Base-by-base conservation (phyloP, 2,888 invertebrate species). In the Lathronympha strigana region DNA sequence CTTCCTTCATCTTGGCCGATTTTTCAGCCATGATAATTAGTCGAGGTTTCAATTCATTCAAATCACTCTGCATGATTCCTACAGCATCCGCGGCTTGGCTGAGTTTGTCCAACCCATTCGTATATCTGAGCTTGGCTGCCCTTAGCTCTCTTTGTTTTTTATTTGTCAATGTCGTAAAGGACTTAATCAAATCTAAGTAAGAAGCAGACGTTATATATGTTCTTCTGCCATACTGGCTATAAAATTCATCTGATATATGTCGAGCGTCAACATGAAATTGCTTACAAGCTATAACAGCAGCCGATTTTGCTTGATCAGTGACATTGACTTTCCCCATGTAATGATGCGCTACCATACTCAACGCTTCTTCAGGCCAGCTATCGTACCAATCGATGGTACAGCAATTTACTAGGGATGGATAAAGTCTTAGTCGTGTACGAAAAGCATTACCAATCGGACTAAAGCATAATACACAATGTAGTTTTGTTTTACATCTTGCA, bases 301-400 rank as follows among this genome's bases (percentile, higher is more conserved):
- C 90, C 4, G 84, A 72, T 82, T 95, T 95, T 19, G 95, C 91
- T 53, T 92, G 89, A 55, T 95, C 94, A 0, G 93, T 86, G n/a
- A 97, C 93, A 78, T 96, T 94, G 1, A 97, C 94, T 68, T 94
- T 94, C n/a, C 93, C 93, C 86, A 97, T 94, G 82, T 95, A 96
- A 76, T 94, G 93, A 75, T 95, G 91, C n/a, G 97, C 97, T 2
- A 95, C 95, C 92, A 93, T 95, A 86, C 97, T 96, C 71, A 98
- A 86, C 2, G 97, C 97, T 81, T 97, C 96, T 85, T 96, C 96
- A 4, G 97, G 97, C 97, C 97, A 97, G 63, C 95, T 94, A 80
- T 96, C 95, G 82, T 96, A 97, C 97, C 97, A 97, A 79, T 97
- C 96, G 62, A 97, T 97, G 4, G 97, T 97, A 81, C 97, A 97